Base-by-base conservation (phyloP, 1,140 invertebrate genomes). In the Vanessa atalanta region DNA sequence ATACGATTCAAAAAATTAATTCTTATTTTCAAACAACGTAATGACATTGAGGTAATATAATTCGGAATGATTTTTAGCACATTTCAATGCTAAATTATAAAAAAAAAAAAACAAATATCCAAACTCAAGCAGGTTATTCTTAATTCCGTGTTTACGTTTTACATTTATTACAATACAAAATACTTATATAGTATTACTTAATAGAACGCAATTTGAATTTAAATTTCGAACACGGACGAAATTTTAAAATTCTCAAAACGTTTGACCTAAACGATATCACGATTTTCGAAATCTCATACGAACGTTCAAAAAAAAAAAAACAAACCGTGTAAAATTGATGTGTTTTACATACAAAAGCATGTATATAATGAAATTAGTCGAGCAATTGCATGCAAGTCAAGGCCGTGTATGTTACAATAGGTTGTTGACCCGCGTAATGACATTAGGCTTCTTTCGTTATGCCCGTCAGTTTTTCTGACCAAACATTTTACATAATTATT, bases 381-480 rank as follows among this genome's bases (percentile, higher is more conserved):
- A 37, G 31, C 31, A 61, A 61, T 61, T 61, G 57, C 57, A 61
- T 37, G 23, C 48, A 31, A 53, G 48, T 53, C 66, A 69, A 69
- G 66, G 66, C 53, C 37, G 43, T 14, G 15, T 14, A 15, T 69
- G 57, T 69, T 31, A 23, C 53, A 57, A 69, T 53, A 60, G 66
- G 50, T 69, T 43, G 43, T 69, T 69, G 16, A 69, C 51, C 53
- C 13, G 66, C 53, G 53, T 69, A 57, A 55, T 69, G 37, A 23
- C 66, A 69, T 57, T 31, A 37, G 1, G 31, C 53, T 57, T 60
- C 66, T 69, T 67, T 67, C 53, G 66, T 47, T 69, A 51, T 12
- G 26, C 37, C 26, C 47, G 66, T 57, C 66, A 55, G 37, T 60
- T 6, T 15, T 43, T 43, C 26, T 61, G 8, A 37, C 23, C 15